Evolutionary conservation across 2,888 invertebrate species (phyloP), one percentile per base, ranked within the genome.

Genomic region (Drosophila algonquin): DNA sequence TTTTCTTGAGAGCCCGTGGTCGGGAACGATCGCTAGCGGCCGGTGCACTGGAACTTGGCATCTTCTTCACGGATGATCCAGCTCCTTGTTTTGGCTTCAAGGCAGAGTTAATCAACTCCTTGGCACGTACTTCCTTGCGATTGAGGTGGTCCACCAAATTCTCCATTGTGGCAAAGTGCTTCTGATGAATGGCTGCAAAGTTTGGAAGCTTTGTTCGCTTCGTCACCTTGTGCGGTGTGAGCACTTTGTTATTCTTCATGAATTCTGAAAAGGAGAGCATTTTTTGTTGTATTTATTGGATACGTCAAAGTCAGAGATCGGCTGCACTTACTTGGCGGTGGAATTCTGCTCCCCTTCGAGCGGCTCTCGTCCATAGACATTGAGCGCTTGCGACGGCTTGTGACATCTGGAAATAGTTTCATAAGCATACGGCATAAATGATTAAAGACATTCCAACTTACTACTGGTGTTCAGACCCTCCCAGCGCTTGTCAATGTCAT

Each of bases 171-270:
- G 93, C 93, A 83, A 95, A 95, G 59, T 94, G 93, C 80, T 93
- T 94, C 89, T 94, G 93, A 86, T 96, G 96, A 58, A 96, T 93
- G 5, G 94, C 93, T 0, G 94, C 93, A 90, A 96, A 96, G 92
- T 96, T 94, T 0, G 96, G 96, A 88, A 95, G 90, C 91, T 94
- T 94, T 6, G 93, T 94, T 52, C 93, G 93, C 0, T 86, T 51
- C 14, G 79, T 62, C 2, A 81, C 80, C 1, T 85, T 70, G 47
- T 63, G 57, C 86, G 86, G 73, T 44, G 82, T 82, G 7, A 59
- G 50, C 3, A 51, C 46, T 14, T 53, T 77, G 2, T 10, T 12
- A 1, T 48, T 27, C 7, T 46, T n/a, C 45, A 60, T 44, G 18
- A 58, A 32, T 30, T 51, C 86, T 83, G 35, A 0, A n/a, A n/a